phyloP scores from a whole-genome alignment of 2,113 vertebrate species.

The Eulacestoma nigropectus region DNA sequence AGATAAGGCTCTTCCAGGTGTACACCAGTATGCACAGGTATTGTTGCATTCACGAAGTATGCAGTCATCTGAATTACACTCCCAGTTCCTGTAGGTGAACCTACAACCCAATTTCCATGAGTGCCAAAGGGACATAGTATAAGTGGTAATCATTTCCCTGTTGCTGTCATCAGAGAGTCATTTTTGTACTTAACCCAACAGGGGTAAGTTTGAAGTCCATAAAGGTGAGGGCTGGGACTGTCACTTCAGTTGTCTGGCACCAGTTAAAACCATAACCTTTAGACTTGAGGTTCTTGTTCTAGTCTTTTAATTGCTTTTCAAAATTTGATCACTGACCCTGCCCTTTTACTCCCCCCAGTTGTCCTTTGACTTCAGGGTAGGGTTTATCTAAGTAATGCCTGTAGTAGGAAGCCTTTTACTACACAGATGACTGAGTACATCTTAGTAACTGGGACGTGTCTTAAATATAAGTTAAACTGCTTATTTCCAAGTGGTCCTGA shows the following conservation, averaged over 20 bases:
- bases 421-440: neutral
- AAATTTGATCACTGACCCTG: neutral
- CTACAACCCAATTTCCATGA: neutral
- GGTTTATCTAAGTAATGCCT: neutral
- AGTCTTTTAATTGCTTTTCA: neutral
- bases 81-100: neutral
- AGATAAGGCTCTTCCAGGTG: neutral
- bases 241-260: neutral
- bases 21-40: neutral
- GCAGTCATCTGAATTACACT: neutral
- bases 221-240: neutral
- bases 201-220: neutral
- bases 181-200: neutral
- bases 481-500: neutral
- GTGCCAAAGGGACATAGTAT: neutral
- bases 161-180: neutral
- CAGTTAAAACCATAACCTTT: neutral
- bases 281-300: neutral
- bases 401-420: neutral
- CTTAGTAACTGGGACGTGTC: neutral
- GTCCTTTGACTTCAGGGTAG: neutral
- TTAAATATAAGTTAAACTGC: neutral
- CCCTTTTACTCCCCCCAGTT: neutral
- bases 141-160: neutral
- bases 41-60: neutral